These are phyloP conservation scores for Limnothrissa miodon DNA, from an alignment of 2,113 vertebrate genomes.

Conservation along the genomic window DNA sequence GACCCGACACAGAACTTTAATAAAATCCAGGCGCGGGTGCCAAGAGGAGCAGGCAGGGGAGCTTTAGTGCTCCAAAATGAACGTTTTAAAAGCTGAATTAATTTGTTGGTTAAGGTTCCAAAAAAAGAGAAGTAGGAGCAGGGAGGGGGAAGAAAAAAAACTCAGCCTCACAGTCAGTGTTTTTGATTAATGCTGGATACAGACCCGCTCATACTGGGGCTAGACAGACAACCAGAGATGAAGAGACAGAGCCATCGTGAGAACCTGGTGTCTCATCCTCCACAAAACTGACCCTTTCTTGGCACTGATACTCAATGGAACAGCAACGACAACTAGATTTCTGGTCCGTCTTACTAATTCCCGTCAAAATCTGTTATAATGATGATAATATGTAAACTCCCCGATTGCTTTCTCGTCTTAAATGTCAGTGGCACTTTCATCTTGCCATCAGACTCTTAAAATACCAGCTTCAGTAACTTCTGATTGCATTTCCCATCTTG, in stretches of 20 bases:
- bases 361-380: neutral
- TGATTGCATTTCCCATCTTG: conserved; percentile 1
- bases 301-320: neutral
- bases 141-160: conserved; percentile 24
- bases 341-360: neutral
- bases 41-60: conserved; percentile 24
- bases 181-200: conserved; percentile 40
- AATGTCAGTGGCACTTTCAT: neutral
- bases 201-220: conserved; percentile 12
- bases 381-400: neutral
- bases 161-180: conserved; percentile 15
- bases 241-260: neutral
- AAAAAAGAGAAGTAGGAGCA: conserved; percentile 29
- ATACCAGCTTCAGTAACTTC: neutral
- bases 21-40: conserved; percentile 52
- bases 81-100: conserved; percentile 42
- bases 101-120: conserved; percentile 46
- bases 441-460: neutral
- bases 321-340: neutral
- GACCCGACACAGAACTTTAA: conserved; percentile 60
- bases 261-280: neutral
- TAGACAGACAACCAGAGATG: conserved; percentile 21
- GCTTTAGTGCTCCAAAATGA: conserved; percentile 43
- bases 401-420: neutral
- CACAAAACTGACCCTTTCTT: neutral